Evolutionary conservation across 2,113 vertebrate species (phyloP).

Genomic region (Nansenia antarctica): DNA sequence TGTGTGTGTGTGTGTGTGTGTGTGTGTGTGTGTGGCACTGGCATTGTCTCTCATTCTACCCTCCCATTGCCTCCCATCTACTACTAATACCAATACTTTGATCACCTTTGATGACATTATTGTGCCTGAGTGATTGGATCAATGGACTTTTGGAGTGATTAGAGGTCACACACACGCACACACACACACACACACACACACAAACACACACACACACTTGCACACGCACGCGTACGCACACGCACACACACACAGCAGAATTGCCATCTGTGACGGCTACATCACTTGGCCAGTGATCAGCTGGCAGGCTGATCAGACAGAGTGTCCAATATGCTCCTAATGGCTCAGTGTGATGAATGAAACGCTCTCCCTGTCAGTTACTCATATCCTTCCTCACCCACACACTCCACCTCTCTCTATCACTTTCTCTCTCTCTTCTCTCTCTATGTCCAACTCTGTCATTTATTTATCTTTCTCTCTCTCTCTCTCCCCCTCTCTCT

Average conservation of each 20-base stretch:
- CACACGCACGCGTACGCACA: constrained; percentile 7
- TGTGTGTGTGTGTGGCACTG: not conserved
- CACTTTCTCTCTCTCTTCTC: constrained; percentile 17
- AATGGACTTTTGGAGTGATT: not conserved
- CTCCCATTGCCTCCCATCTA: not conserved
- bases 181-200: constrained; percentile 10
- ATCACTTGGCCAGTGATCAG: constrained; percentile 69
- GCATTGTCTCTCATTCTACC: not conserved
- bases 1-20: not conserved
- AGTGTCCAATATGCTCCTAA: constrained; percentile 77
- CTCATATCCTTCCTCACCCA: constrained; percentile 1
- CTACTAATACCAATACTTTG: not conserved
- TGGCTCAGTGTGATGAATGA: constrained; percentile 68
- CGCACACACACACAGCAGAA: constrained; percentile 34
- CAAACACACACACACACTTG: too few species aligned
- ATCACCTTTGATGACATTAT: not conserved
- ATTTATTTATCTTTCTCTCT: not conserved
- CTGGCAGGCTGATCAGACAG: constrained; percentile 73
- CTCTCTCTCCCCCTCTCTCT: constrained; percentile 22
- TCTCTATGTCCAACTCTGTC: not conserved
- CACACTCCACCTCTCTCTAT: not conserved
- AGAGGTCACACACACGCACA: constrained; percentile 1
- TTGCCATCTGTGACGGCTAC: constrained; percentile 68
- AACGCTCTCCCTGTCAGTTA: constrained; percentile 4
- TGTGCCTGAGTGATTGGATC: not conserved